A percentile compares a stretch with the other conserved stretches of the same genome.
phyloP scores from a whole-genome alignment of 2,113 vertebrate genomes.

The Crotalus helleri region DNA sequence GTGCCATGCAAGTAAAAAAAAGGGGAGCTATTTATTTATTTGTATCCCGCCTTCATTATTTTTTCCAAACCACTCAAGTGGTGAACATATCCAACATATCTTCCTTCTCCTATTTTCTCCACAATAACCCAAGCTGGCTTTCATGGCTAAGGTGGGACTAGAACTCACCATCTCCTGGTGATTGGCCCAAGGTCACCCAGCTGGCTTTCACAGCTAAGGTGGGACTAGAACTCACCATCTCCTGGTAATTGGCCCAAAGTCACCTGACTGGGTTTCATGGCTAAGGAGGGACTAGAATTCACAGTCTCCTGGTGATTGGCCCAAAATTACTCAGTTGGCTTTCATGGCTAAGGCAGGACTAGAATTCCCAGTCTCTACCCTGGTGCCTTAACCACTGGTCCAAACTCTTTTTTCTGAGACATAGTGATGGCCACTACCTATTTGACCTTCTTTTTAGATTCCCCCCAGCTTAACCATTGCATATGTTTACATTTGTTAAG shows the following conservation, averaged over 20 bases:
- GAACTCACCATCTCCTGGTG: neutral
- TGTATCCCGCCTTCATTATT: neutral
- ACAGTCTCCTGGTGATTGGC: neutral
- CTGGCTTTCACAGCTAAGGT: neutral
- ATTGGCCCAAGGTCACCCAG: fast-evolving
- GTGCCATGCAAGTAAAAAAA: neutral
- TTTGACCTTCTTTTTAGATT: neutral
- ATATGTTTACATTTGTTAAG: neutral
- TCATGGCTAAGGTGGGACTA: neutral
- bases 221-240: neutral
- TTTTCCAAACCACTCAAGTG: neutral
- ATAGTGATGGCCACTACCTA: neutral
- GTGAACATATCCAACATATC: neutral
- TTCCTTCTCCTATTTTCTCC: neutral
- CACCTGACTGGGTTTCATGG: fast-evolving
- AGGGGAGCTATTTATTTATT: neutral
- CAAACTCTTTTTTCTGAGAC: neutral
- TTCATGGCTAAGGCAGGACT: neutral
- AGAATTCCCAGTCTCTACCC: neutral
- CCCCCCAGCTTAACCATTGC: neutral
- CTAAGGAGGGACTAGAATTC: neutral
- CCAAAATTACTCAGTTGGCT: neutral
- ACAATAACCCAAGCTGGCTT: neutral
- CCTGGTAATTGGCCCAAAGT: neutral
- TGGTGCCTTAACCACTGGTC: neutral